Evolutionary conservation across 2,888 invertebrate genomes (phyloP).

Genomic region (Trichopoda pennipes): DNA sequence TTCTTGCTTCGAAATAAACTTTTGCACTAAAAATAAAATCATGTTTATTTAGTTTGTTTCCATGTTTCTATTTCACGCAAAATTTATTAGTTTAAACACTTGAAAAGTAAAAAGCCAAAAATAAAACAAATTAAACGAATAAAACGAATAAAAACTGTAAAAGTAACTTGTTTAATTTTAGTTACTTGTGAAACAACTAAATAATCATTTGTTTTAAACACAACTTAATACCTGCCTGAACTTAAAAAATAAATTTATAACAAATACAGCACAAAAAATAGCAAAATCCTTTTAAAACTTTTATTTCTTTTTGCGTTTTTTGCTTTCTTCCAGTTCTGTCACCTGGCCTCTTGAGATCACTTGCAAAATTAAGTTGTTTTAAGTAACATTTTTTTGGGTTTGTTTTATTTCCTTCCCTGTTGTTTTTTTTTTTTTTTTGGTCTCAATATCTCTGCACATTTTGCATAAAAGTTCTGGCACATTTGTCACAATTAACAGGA

Average conservation of each 20-base stretch:
- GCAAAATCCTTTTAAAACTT: constrained; percentile 24
- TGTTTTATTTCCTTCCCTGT: constrained; percentile 3
- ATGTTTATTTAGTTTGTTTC: constrained; percentile 52
- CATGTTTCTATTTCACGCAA: constrained; percentile 43
- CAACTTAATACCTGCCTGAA: constrained; percentile 39
- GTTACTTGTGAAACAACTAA: constrained; percentile 52
- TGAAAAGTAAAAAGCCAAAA: constrained; percentile 23
- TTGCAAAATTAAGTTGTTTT: constrained; percentile 65
- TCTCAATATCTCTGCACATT: constrained; percentile 36
- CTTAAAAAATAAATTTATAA: background rate
- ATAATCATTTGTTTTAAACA: constrained; percentile 48
- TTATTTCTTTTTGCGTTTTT: constrained; percentile 15
- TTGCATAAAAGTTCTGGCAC: constrained; percentile 65
- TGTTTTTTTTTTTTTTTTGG: constrained; percentile 3
- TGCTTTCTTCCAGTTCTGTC: constrained; percentile 21
- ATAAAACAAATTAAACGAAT: background rate
- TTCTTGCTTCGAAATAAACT: constrained; percentile 65
- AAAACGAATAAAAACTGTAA: constrained; percentile 37
- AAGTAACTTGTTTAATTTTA: constrained; percentile 54
- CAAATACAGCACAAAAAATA: background rate
- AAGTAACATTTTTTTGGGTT: constrained; percentile 34
- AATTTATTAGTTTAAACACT: constrained; percentile 55
- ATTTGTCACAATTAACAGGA: constrained; percentile 71
- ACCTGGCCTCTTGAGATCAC: constrained; percentile 65
- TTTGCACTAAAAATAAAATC: constrained; percentile 38